Evolutionary conservation across 1,140 invertebrate genomes (phyloP), one percentile per base, ranked within the genome.

Genomic region (Copidosoma floridanum): DNA sequence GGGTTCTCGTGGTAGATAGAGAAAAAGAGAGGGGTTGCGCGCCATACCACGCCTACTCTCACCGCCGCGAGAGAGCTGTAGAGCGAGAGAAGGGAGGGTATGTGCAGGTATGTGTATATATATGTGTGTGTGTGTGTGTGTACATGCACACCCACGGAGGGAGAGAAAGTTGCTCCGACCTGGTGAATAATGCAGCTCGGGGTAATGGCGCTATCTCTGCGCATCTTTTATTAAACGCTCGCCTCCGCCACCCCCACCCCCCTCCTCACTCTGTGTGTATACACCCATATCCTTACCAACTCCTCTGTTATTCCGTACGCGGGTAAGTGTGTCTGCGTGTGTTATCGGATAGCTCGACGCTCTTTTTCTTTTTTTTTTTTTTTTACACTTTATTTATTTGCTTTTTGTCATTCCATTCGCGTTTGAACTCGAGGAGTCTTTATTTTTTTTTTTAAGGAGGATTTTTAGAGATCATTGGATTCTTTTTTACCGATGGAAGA

Each of bases 141-240:
- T 6, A 12, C 29, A 12, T 12, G 6, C 29, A 32, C 29, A 6
- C 29, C 29, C 29, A 6, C 29, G 6, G 6, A 6, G 12, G 29
- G 29, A 32, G 29, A n/a, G 14, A 77, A 74, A 78, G 73, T 78
- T 74, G 72, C 73, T 75, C 73, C 70, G 70, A 69, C 68, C 62
- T 71, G 72, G 77, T 80, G 77, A 80, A 80, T 80, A 79, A 80
- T 80, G 76, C 77, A 79, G 67, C 69, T 70, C 75, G 72, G 76
- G 77, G 76, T 80, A 80, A 80, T 80, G 78, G 78, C 77, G 78
- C 77, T 80, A 80, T 79, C 78, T 80, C 77, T 78, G 78, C 78
- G 74, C 77, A 80, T 80, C 78, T 80, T 80, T 80, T 80, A 80
- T 80, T 80, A 79, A 80, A 78, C 77, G 74, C 71, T 77, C 71